A percentile compares a stretch with the other conserved stretches of the same genome.
Conservation (phyloP, 2,113 vertebrate genomes). For the Perca fluviatilis region DNA sequence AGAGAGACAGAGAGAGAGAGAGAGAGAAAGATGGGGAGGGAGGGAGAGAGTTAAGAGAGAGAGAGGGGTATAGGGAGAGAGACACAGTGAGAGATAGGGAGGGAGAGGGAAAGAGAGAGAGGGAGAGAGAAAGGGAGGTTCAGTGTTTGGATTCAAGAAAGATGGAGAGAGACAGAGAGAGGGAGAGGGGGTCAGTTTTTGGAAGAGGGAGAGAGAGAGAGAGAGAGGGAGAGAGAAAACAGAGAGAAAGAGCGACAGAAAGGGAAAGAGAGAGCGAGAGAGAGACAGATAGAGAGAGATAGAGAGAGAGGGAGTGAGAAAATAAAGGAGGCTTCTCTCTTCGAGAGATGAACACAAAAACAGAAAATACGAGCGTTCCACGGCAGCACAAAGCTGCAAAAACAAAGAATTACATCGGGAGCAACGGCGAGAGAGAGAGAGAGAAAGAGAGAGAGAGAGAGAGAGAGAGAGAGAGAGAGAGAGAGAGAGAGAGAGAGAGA, state of each 20-base stretch:
- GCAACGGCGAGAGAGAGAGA: conserved; percentile 3
- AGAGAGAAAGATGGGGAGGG: conserved; percentile 6
- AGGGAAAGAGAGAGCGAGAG: neutral
- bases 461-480: conserved; percentile 32
- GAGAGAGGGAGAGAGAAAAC: conserved; percentile 1
- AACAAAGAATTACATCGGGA: conserved; percentile 46
- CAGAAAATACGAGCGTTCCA: conserved; percentile 43
- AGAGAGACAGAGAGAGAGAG: conserved; percentile 55
- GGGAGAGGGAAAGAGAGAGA: no score
- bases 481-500: conserved; percentile 7
- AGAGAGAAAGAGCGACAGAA: neutral
- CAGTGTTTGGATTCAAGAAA: no score
- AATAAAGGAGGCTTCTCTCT: conserved; percentile 18
- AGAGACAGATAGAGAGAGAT: conserved; percentile 1
- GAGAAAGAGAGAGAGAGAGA: conserved; percentile 23
- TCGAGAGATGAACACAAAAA: conserved; percentile 38
- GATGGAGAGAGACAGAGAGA: neutral
- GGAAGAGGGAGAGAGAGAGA: conserved; percentile 3
- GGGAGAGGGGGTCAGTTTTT: neutral
- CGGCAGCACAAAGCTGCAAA: conserved; percentile 45
- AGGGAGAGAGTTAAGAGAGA: neutral
- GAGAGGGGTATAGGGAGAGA: neutral
- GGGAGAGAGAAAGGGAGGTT: no score
- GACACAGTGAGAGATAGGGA: no score
- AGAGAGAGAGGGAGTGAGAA: neutral